Base-by-base conservation (phyloP, 2,888 invertebrate species). In the Buathra laborator region DNA sequence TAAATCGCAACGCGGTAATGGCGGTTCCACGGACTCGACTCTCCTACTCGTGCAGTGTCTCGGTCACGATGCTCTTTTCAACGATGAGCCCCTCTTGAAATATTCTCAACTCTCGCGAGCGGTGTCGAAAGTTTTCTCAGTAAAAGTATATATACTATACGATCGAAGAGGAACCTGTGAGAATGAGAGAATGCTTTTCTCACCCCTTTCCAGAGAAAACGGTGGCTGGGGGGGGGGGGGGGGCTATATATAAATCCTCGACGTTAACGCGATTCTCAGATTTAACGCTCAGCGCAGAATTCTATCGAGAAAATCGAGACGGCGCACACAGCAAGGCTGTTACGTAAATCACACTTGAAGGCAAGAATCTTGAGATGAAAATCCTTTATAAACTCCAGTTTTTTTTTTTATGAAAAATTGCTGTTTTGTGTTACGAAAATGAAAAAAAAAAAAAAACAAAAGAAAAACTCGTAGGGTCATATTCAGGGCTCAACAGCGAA, bases 81-180 rank as follows among this genome's bases (percentile, higher is more conserved):
- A 14, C 14, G 59, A 59, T 14, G 59, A 29, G 59, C 59, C 14
- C 14, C 29, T 24, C 32, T n/a, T n/a, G 59, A 6, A 14, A 53
- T 29, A 59, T 32, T 14, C 24, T 29, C 46, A 67, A 48, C 59
- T 67, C 74, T 29, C 32, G 44, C 37, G 37, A 48, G 48, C 59
- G 59, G 59, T 29, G 59, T 29, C 4, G 29, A 51, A 78, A 59
- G 43, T 81, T 81, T 70, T 66, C 59, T 6, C 43, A 19, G 24
- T 51, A 74, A 81, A 81, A 81, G 68, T 24, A 5, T 24, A 12
- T 59, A n/a, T 29, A 32, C 59, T 32, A n/a, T n/a, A 59, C n/a
- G 59, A 59, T 32, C 14, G 59, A 12, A 14, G 14, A 10, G 14
- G 14, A 24, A 5, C 4, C 10, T 12, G 59, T 9, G 59, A 29